phyloP scores from a whole-genome alignment of 1,140 invertebrate genomes.

The Dufourea novaeangliae region DNA sequence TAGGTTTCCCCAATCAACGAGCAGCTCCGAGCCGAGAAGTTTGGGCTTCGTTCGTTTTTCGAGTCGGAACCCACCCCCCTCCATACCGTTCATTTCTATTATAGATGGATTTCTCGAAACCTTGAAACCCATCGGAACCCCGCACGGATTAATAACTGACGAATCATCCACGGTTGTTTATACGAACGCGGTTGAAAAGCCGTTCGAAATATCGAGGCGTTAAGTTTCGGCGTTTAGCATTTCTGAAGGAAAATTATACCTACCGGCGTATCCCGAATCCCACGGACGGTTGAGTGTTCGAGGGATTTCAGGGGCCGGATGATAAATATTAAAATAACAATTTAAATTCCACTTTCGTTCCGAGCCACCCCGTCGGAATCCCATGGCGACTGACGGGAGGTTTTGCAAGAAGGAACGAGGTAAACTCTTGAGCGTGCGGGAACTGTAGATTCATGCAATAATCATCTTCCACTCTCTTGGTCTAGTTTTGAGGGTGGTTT shows the following conservation, averaged over 20 bases:
- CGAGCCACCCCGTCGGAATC: constrained; percentile 48
- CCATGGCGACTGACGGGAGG: constrained; percentile 12
- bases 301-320: constrained; percentile 61
- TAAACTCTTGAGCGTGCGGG: constrained; percentile 12
- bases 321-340: constrained; percentile 76
- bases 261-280: constrained; percentile 26
- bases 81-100: background rate
- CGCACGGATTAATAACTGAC: constrained; percentile 14
- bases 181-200: constrained; percentile 20
- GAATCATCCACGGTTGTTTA: constrained; percentile 17
- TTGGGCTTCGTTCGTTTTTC: background rate
- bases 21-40: constrained; percentile 5
- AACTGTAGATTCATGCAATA: constrained; percentile 67
- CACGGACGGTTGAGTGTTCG: constrained; percentile 26
- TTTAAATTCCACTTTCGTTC: constrained; percentile 71
- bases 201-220: constrained; percentile 57
- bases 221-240: constrained; percentile 60
- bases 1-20: constrained; percentile 58
- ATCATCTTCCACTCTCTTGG: constrained; percentile 64
- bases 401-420: constrained; percentile 26
- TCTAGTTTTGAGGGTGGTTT: constrained; percentile 44
- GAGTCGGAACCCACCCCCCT: background rate
- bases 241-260: constrained; percentile 56
- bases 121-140: no score
- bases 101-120: no score